Percentiles rank a stretch among this genome's conserved stretches.
These are phyloP conservation scores for Bombus confusus DNA, from an alignment of 1,140 invertebrate genomes.

Conservation along the genomic window DNA sequence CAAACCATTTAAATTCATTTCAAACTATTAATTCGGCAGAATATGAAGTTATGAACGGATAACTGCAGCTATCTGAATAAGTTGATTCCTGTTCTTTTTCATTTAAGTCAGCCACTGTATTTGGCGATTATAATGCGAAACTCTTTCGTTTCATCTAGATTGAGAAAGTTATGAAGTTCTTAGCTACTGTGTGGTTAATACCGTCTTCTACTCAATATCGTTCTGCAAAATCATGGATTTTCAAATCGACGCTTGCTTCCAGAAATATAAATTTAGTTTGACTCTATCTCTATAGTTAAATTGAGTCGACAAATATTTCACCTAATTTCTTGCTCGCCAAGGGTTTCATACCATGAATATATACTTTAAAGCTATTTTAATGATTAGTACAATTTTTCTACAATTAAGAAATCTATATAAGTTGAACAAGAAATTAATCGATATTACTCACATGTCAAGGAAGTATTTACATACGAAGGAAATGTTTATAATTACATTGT, in stretches of 20 bases:
- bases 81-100: not conserved
- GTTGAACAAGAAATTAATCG: not conserved
- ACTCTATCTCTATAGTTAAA: not conserved
- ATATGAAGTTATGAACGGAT: slow-evolving; percentile 16
- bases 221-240: not conserved
- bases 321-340: not conserved
- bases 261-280: not conserved
- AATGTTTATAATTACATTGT: too few species aligned
- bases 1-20: slow-evolving; percentile 29
- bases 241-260: not conserved
- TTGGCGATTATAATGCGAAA: not conserved
- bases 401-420: too few species aligned
- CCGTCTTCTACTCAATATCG: not conserved
- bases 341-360: not conserved
- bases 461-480: too few species aligned
- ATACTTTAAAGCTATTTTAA: not conserved
- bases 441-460: not conserved
- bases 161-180: not conserved
- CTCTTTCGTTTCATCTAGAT: slow-evolving; percentile 15
- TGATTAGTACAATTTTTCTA: too few species aligned
- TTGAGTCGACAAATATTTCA: not conserved
- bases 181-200: not conserved
- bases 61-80: not conserved
- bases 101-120: not conserved
- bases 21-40: not conserved